Evolutionary conservation across 2,113 vertebrate genomes (phyloP), one percentile per base, ranked within the genome.

Genomic region (Phrynosoma platyrhinos): DNA sequence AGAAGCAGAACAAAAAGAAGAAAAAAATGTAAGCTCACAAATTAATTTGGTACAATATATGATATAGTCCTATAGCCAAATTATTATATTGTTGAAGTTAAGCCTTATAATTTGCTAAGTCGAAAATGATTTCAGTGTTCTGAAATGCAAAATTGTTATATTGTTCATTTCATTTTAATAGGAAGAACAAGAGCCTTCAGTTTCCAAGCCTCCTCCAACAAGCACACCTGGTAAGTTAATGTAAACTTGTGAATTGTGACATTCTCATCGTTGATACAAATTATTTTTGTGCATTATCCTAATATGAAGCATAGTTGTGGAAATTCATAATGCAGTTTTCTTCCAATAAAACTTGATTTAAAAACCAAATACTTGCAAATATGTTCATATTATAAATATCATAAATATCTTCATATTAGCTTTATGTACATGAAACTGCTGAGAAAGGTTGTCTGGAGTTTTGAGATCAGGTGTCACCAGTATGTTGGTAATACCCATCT

Each of bases 141-240:
- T 8, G 9, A 40, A 2, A 74, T 88, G 25, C 79, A 53, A 78
- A 32, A 32, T 77, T 6, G 75, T n/a, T 83, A 13, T 47, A 69
- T 69, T 69, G 68, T 68, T 68, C 14, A 68, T 83, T 55, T 78
- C 12, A 27, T 93, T 84, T 92, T 82, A 93, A 96, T 95, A 99
- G 99, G 99, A 99, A 92, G 99, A 99, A 86, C 89, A 97, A 58
- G 98, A 99, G 78, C 96, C 97, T 92, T 94, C 97, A 32, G 94
- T 97, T 92, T 96, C 98, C 32, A 99, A 99, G 95, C 95, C 97
- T 90, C 97, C 98, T 79, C 98, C 98, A 94, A 98, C 98, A 97
- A 98, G 97, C 97, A 99, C 98, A 93, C 98, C 99, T 96, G 99
- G 99, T 99, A 94, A 97, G 98, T 94, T 88, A 47, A 36, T 71